phyloP scores from a whole-genome alignment of 2,888 invertebrate genomes.

The Epistrophe eligans region DNA sequence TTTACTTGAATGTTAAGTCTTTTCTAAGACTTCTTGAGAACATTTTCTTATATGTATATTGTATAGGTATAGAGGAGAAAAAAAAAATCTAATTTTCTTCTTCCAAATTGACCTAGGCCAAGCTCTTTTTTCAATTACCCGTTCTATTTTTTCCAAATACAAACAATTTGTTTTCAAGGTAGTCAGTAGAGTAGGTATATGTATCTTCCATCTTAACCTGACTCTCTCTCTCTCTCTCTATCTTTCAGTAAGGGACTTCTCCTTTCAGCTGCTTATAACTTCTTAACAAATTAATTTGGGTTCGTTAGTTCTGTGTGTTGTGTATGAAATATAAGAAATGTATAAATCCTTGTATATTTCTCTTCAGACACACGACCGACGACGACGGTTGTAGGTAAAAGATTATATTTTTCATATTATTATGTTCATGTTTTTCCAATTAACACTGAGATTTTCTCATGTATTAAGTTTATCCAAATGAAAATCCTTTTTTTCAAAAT shows the following conservation, averaged over 20 bases:
- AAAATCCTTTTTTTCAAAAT: neutral
- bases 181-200: too few relatives aligned
- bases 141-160: neutral
- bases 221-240: neutral
- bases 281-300: constrained; percentile 15
- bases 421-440: constrained; percentile 24
- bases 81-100: constrained; percentile 15
- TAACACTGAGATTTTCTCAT: constrained; percentile 14
- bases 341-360: neutral
- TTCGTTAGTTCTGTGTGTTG: neutral
- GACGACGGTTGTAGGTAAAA: neutral
- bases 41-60: neutral
- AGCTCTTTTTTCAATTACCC: constrained; percentile 31
- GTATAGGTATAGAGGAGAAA: too few relatives aligned
- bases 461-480: constrained; percentile 10
- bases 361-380: too few relatives aligned
- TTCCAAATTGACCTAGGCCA: constrained; percentile 4
- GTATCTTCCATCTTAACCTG: neutral
- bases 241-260: neutral
- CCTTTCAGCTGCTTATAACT: constrained; percentile 4
- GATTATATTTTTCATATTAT: constrained; percentile 10
- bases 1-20: neutral
- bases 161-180: constrained; percentile 16
- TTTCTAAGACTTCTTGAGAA: neutral
- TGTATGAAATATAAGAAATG: neutral